These are phyloP conservation scores for Yoshiicerus persimilis DNA, from an alignment of 1,140 invertebrate species.

Conservation along the genomic window DNA sequence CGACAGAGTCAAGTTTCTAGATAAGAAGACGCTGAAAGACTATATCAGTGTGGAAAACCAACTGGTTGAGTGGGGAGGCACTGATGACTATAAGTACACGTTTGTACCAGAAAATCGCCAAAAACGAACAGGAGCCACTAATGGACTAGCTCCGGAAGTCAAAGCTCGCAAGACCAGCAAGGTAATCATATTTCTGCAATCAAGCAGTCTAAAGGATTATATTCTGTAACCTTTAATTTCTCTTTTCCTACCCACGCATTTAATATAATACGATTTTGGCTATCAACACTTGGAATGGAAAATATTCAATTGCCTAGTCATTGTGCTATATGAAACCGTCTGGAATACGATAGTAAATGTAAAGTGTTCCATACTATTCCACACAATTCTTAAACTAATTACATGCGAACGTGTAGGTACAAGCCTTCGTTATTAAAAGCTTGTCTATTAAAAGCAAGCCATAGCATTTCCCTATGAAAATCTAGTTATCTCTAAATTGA, in stretches of 20 bases:
- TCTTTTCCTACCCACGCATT: not conserved
- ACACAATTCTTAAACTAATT: too few relatives aligned
- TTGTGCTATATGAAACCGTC: too few relatives aligned
- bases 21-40: conserved; percentile 73
- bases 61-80: conserved; percentile 48
- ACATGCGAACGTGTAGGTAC: too few relatives aligned
- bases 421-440: too few relatives aligned
- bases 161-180: not conserved
- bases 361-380: too few relatives aligned
- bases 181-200: not conserved
- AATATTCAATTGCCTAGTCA: not conserved
- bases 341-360: too few relatives aligned
- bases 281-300: not conserved
- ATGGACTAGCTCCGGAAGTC: not conserved
- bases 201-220: not conserved
- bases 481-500: too few relatives aligned
- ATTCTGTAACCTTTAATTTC: not conserved
- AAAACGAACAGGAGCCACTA: not conserved
- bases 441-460: too few relatives aligned
- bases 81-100: conserved; percentile 40
- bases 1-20: conserved; percentile 85
- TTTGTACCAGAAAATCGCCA: conserved; percentile 40
- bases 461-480: too few relatives aligned
- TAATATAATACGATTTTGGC: not conserved
- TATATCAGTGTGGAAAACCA: conserved; percentile 67